phyloP scores from a whole-genome alignment of 2,888 invertebrate species.

The Agonopterix arenella region DNA sequence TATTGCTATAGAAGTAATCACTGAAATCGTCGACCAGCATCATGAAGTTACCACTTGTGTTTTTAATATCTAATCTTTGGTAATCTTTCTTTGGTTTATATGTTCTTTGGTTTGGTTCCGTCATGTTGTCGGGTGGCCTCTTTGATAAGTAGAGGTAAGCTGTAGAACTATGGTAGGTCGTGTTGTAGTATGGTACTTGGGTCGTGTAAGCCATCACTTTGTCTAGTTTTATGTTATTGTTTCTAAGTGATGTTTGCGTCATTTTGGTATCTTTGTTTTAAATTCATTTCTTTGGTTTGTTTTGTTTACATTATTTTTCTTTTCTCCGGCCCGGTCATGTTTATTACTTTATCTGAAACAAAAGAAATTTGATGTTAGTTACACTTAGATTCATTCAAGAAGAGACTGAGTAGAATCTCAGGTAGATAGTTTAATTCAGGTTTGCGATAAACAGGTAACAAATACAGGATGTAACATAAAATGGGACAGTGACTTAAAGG shows the following conservation, averaged over 20 bases:
- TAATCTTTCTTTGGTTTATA: constrained; percentile 16
- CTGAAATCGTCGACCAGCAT: constrained; percentile 86
- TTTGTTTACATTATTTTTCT: neutral
- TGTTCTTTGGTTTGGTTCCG: constrained; percentile 11
- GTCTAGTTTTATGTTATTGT: constrained; percentile 14
- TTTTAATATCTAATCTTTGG: constrained; percentile 18
- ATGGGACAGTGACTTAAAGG: no score
- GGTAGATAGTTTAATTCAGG: no score
- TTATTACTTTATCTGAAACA: constrained; percentile 1
- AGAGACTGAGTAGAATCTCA: no score
- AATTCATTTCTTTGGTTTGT: constrained; percentile 7
- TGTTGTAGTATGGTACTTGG: constrained; percentile 27
- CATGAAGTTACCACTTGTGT: constrained; percentile 68
- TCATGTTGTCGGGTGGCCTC: constrained; percentile 40
- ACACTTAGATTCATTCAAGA: no score
- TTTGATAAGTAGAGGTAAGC: constrained; percentile 34
- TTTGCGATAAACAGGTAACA: no score
- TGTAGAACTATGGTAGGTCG: constrained; percentile 21
- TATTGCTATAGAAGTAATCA: constrained; percentile 83
- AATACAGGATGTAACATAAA: no score
- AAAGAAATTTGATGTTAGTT: neutral
- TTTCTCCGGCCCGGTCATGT: neutral
- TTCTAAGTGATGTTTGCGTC: constrained; percentile 19
- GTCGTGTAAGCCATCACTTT: constrained; percentile 27
- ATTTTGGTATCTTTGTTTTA: constrained; percentile 15